Percentiles rank a stretch among this genome's conserved stretches.
phyloP scores from a whole-genome alignment of 2,113 vertebrate genomes.

The Rhineura floridana region DNA sequence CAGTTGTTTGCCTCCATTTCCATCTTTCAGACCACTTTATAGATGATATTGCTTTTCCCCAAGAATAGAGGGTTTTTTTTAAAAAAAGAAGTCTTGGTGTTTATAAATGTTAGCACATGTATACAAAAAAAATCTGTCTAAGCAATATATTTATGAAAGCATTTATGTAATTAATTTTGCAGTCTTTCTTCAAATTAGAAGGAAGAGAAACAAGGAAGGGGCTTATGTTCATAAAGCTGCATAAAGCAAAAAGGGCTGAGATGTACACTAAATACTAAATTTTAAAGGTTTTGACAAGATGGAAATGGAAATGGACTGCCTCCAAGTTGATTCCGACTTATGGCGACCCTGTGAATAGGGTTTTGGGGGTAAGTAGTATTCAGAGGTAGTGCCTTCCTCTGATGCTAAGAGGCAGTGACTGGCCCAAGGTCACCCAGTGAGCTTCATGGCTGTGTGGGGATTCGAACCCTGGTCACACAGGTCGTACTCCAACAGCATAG shows the following conservation, averaged over 20 bases:
- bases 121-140: not conserved
- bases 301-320: too few relatives aligned
- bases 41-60: not conserved
- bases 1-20: slow-evolving; percentile 38
- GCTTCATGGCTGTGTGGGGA: too few relatives aligned
- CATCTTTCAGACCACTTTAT: slow-evolving; percentile 30
- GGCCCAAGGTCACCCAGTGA: too few relatives aligned
- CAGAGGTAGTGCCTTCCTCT: too few relatives aligned
- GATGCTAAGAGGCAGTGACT: too few relatives aligned
- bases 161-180: not conserved
- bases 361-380: too few relatives aligned
- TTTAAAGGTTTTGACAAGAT: not conserved
- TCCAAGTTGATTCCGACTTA: too few relatives aligned
- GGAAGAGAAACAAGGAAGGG: not conserved
- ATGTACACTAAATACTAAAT: not conserved
- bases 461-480: too few relatives aligned
- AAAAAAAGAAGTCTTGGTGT: not conserved
- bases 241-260: not conserved
- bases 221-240: too few relatives aligned
- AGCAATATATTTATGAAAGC: not conserved
- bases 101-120: not conserved
- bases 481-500: too few relatives aligned
- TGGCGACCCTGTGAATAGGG: too few relatives aligned
- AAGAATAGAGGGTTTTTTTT: not conserved
- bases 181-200: not conserved